Conservation (phyloP, 2,797 vertebrate species). For the Mallotus villosus region DNA sequence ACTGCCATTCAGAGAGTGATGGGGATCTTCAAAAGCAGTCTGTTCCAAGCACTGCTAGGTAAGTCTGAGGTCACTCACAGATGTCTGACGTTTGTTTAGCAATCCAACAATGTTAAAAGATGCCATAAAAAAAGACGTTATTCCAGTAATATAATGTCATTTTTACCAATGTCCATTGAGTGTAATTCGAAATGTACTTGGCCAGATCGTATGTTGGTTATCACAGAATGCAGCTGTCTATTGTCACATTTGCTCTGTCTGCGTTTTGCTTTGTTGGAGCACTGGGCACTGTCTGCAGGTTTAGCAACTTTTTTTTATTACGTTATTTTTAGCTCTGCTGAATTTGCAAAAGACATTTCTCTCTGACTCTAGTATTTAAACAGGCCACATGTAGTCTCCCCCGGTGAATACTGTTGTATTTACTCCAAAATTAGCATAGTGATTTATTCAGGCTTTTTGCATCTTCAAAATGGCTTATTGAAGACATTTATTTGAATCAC, state of each 20-base stretch:
- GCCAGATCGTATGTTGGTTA: neutral
- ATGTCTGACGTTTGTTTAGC: neutral
- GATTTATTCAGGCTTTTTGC: neutral
- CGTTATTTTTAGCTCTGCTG: constrained; percentile 56
- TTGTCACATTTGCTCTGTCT: constrained; percentile 34
- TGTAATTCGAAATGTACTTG: no score
- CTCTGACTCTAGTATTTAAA: constrained; percentile 37
- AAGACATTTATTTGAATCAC: no score
- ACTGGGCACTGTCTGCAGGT: constrained; percentile 38
- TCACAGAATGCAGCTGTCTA: constrained; percentile 2
- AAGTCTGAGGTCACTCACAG: constrained; percentile 59
- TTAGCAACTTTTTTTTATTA: constrained; percentile 33
- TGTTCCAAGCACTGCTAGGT: constrained; percentile 95
- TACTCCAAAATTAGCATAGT: constrained; percentile 5
- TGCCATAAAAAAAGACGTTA: no score
- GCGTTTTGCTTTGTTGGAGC: constrained; percentile 35
- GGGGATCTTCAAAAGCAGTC: constrained; percentile 91
- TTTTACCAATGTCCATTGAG: no score
- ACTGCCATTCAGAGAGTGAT: constrained; percentile 91
- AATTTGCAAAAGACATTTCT: constrained; percentile 42
- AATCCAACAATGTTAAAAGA: neutral
- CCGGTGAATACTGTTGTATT: constrained; percentile 14
- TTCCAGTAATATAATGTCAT: no score
- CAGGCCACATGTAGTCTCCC: constrained; percentile 23
- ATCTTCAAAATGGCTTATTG: neutral